Conservation (phyloP, 2,888 invertebrate species). For the Tortrix viridana region DNA sequence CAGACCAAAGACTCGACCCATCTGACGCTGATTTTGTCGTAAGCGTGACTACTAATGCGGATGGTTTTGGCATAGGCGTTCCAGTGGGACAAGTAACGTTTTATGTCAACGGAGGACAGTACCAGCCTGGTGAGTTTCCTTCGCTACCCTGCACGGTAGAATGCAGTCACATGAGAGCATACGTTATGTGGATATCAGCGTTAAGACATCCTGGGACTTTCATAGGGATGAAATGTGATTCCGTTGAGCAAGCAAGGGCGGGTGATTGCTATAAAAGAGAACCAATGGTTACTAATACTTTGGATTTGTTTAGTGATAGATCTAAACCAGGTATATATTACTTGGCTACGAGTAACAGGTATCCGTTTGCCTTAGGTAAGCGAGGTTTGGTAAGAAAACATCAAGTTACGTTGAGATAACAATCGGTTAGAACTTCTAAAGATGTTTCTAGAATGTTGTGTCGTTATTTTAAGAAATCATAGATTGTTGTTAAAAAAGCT, state of each 20-base stretch:
- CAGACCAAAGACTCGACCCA: constrained; percentile 42
- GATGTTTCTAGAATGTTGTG: too few relatives aligned
- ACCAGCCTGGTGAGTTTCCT: constrained; percentile 54
- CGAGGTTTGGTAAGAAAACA: too few relatives aligned
- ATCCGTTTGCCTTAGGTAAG: background rate
- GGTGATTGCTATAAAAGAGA: constrained; percentile 53
- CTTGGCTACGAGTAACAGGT: constrained; percentile 51
- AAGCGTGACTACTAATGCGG: constrained; percentile 43
- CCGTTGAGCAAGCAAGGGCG: constrained; percentile 57
- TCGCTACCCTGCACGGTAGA: constrained; percentile 53
- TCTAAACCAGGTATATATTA: constrained; percentile 55
- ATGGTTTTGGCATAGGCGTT: constrained; percentile 43
- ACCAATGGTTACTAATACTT: constrained; percentile 52
- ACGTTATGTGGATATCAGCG: constrained; percentile 55
- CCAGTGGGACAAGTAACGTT: constrained; percentile 48
- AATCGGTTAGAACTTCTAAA: too few relatives aligned
- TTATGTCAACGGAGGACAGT: constrained; percentile 56
- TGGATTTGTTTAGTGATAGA: constrained; percentile 52
- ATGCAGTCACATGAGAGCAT: constrained; percentile 59
- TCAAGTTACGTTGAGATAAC: too few relatives aligned
- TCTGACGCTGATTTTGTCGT: constrained; percentile 47
- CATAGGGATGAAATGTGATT: constrained; percentile 57
- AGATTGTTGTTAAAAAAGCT: too few relatives aligned
- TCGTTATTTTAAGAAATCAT: too few relatives aligned
- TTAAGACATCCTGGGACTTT: constrained; percentile 53